phyloP scores from a whole-genome alignment of 2,113 vertebrate genomes.

The Haliaeetus leucogaster region DNA sequence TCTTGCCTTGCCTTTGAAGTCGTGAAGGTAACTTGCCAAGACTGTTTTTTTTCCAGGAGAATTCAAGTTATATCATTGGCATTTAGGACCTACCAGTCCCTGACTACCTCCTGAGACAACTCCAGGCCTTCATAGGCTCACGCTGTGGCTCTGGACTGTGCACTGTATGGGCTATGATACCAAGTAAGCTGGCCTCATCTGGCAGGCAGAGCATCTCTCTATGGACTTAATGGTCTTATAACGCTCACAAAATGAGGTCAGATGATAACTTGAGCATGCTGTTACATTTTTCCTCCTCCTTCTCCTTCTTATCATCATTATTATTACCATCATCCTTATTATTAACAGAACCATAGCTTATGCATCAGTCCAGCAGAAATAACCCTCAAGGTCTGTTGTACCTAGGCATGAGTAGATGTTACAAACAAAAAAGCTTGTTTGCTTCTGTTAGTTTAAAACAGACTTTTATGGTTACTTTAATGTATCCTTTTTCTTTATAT shows the following conservation, averaged over 20 bases:
- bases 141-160: background rate
- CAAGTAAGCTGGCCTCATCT: background rate
- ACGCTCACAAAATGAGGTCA: background rate
- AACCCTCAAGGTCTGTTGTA: background rate
- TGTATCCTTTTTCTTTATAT: background rate
- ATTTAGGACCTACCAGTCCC: background rate
- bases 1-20: background rate
- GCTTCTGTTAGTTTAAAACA: background rate
- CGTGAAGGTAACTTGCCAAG: background rate
- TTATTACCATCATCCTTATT: background rate
- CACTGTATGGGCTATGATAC: background rate
- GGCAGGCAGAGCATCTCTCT: background rate
- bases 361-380: background rate
- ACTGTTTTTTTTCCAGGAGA: background rate
- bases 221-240: background rate
- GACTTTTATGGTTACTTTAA: background rate
- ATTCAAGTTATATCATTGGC: background rate
- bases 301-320: background rate
- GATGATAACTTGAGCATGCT: background rate
- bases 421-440: background rate
- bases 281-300: background rate
- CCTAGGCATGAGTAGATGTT: background rate
- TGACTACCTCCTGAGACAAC: background rate
- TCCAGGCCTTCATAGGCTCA: background rate
- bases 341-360: background rate